These are phyloP conservation scores for Littorina saxatilis DNA, from an alignment of 1,140 invertebrate genomes.

Conservation along the genomic window DNA sequence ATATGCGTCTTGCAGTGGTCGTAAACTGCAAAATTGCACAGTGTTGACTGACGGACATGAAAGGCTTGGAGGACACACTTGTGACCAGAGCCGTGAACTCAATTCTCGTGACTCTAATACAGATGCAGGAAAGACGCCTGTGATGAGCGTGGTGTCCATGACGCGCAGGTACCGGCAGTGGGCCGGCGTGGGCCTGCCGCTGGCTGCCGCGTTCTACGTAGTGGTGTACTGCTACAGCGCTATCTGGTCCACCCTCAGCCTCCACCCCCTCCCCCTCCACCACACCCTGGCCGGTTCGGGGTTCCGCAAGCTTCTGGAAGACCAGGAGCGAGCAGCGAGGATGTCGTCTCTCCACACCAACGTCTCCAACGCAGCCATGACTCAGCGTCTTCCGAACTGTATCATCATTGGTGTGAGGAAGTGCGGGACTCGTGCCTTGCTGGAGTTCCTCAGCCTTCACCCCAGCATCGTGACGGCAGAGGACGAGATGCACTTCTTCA, in stretches of 20 bases:
- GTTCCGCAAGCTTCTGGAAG: slow-evolving; percentile 59
- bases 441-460: slow-evolving; percentile 75
- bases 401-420: slow-evolving; percentile 77
- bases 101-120: too few species aligned
- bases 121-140: too few species aligned
- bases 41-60: too few species aligned
- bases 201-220: slow-evolving; percentile 40
- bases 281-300: slow-evolving; percentile 42
- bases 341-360: not conserved
- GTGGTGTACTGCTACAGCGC: slow-evolving; percentile 50
- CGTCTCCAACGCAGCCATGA: slow-evolving; percentile 73
- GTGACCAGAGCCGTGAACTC: too few species aligned
- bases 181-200: slow-evolving; percentile 30
- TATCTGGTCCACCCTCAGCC: slow-evolving; percentile 46
- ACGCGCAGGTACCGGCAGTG: slow-evolving; percentile 28
- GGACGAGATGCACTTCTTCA: slow-evolving; percentile 78
- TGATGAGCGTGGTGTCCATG: slow-evolving; percentile 23
- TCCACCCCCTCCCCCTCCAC: slow-evolving; percentile 34
- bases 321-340: slow-evolving; percentile 28
- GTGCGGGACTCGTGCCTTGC: slow-evolving; percentile 76
- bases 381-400: slow-evolving; percentile 63
- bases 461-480: slow-evolving; percentile 70
- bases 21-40: too few species aligned
- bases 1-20: too few species aligned
- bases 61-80: too few species aligned